Base-by-base conservation (phyloP, 2,888 invertebrate genomes). In the Drosophila multiciliata region DNA sequence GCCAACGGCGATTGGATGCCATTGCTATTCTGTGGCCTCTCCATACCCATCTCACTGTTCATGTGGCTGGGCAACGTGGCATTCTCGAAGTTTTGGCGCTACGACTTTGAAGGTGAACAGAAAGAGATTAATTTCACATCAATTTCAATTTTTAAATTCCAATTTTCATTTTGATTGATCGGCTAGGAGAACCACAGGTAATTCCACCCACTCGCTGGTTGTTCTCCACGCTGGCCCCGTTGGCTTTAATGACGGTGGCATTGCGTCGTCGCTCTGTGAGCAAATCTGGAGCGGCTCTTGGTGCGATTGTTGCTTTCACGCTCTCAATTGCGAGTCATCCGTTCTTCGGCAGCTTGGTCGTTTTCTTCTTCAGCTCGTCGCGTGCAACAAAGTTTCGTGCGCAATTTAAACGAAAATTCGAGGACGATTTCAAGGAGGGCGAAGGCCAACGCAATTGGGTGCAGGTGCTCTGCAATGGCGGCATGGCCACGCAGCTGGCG, bases 381-480 rank as follows among this genome's bases (percentile, higher is more conserved):
- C 95, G 95, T 90, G 97, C 96, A 0, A 98, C 98, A 1, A 97
- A 97, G 92, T 96, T 96, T 88, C 94, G 96, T 26, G 93, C 95
- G 1, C 92, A 95, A 63, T 91, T 94, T 55, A 97, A 97, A 90
- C 94, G 93, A 66, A 95, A 95, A 89, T 91, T 97, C 62, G 97
- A 98, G 91, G 94, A 94, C 54, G 96, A 97, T 86, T 97, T 95
- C 85, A 97, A 96, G 93, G 97, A 97, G 96, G 92, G 92, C 32
- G 97, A 97, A 86, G 97, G 97, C 0, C 96, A 97, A 92, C 94
- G 98, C 73, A 97, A 96, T 91, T 98, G 98, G 98, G 93, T 97
- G 17, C 98, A 98, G 93, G 98, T 98, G 8, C 92, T 98, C 0
- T 98, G 98, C 91, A 98, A 98, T 93, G 96, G 91, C 1, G 98